These are phyloP conservation scores for Corvus hawaiiensis DNA, from an alignment of 2,113 vertebrate species.

Conservation along the genomic window DNA sequence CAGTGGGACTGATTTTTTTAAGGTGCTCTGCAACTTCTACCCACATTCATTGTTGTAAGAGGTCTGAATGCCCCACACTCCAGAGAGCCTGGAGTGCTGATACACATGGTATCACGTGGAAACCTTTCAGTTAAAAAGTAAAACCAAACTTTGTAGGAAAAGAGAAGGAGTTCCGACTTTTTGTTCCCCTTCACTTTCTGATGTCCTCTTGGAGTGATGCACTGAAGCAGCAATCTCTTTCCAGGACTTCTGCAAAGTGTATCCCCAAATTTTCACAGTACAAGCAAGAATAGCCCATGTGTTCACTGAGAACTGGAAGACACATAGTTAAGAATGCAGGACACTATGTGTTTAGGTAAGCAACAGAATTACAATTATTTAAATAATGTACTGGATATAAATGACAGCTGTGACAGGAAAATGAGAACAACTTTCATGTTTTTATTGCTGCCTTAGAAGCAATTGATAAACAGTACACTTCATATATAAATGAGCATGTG, in stretches of 20 bases:
- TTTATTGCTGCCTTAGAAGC: constrained; percentile 74
- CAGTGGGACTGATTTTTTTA: neutral
- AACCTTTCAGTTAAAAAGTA: neutral
- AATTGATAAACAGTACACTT: constrained; percentile 74
- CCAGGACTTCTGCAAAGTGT: neutral
- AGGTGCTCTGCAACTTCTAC: neutral
- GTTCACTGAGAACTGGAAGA: neutral
- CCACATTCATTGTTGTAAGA: neutral
- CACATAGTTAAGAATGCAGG: neutral
- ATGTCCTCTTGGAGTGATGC: neutral
- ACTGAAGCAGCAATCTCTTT: neutral
- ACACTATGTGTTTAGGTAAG: neutral
- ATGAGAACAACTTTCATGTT: constrained; percentile 66
- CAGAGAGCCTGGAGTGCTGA: neutral
- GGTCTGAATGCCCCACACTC: neutral
- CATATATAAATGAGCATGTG: constrained; percentile 73
- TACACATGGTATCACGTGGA: accelerated
- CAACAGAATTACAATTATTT: neutral
- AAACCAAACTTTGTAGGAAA: neutral
- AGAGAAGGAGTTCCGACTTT: neutral
- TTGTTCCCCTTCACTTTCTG: neutral
- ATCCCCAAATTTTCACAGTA: neutral
- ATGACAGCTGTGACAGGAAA: constrained; percentile 11
- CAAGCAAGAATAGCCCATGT: neutral
- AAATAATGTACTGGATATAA: neutral